Evolutionary conservation across 2,113 vertebrate species (phyloP), one percentile per base, ranked within the genome.

Genomic region (Columba livia): DNA sequence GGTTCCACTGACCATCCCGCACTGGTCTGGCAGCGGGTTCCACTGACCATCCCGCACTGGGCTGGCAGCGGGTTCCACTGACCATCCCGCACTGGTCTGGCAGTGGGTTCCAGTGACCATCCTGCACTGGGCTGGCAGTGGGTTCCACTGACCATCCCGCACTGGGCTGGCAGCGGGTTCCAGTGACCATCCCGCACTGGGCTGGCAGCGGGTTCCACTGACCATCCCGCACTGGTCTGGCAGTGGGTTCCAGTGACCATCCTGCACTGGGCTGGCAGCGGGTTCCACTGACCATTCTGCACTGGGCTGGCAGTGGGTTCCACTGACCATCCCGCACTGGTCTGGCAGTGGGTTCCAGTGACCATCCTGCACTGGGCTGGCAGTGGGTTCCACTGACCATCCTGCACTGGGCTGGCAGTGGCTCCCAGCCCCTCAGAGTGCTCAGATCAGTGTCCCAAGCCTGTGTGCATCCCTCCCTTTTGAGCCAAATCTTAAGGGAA

Each of bases 201-300:
- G 7, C 26, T 38, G 23, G 31, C 0, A 0, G 0, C 19, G 15
- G 11, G 29, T 79, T 24, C 29, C 50, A 66, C 12, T 47, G 44
- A 47, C 12, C 34, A 9, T 13, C 23, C 0, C 0, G 0, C 3
- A 0, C 20, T 24, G n/a, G 29, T 9, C 29, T 38, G 23, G 31
- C n/a, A n/a, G n/a, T 21, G 15, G 11, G 36, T 79, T 26, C 26
- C 42, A 44, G 42, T 44, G 42, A 44, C 11, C 34, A 10, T 13
- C 23, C 1, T 0, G 1, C 3, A 0, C 20, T 25, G n/a, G 29
- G 7, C 29, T 38, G 23, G 31, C 0, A 0, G 0, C 19, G 15
- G 9, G 32, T 79, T 26, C 29, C 44, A 47, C 17, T 47, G 44
- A 47, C 12, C 34, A 9, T 13, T 20, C 1, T 0, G 1, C 3